These are phyloP conservation scores for Carcina quercana DNA, from an alignment of 2,888 invertebrate species.

Conservation along the genomic window DNA sequence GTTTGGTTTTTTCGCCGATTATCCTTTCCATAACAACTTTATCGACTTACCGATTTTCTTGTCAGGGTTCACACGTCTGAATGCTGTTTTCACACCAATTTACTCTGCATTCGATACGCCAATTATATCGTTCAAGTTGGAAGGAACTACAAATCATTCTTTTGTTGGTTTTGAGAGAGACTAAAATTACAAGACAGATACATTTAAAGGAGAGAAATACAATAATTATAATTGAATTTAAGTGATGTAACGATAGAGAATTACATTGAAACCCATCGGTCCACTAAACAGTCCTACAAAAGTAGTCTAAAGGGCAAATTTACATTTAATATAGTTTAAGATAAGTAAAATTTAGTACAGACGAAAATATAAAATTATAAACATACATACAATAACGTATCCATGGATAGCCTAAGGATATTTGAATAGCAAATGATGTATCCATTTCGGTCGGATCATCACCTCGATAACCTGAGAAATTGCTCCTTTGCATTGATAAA, in stretches of 20 bases:
- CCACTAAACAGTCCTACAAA: too few species aligned
- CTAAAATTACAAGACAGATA: too few species aligned
- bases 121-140: conserved; percentile 5
- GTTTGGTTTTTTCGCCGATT: too few species aligned
- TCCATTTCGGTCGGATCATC: conserved; percentile 53
- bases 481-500: conserved; percentile 58
- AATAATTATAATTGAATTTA: too few species aligned
- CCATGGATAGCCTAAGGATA: conserved; percentile 54
- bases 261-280: too few species aligned
- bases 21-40: conserved; percentile 4
- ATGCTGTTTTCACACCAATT: conserved; percentile 4
- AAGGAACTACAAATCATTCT: conserved; percentile 2
- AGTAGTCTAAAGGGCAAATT: too few species aligned
- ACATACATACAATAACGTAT: too few species aligned
- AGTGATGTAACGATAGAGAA: too few species aligned
- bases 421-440: conserved; percentile 68
- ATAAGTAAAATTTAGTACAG: too few species aligned
- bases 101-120: conserved; percentile 2
- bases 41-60: conserved; percentile 6
- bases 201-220: too few species aligned
- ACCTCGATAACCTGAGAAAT: conserved; percentile 52
- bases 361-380: too few species aligned
- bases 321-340: too few species aligned
- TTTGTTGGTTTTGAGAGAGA: background rate
- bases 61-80: conserved; percentile 4